These are phyloP conservation scores for Thaumatotibia leucotreta DNA, from an alignment of 1,140 invertebrate species.

Conservation along the genomic window DNA sequence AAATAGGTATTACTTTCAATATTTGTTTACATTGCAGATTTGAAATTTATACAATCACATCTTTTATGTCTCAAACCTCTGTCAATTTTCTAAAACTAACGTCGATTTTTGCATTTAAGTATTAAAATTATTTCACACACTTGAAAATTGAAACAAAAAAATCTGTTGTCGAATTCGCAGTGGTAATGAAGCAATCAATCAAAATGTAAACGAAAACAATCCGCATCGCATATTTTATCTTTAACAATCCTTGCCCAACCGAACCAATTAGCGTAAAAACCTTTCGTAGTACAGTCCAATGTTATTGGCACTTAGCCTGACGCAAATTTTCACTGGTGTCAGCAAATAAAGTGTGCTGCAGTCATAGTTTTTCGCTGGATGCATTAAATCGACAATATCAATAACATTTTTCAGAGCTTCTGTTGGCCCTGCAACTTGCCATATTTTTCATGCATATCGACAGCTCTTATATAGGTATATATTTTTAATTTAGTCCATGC, in stretches of 20 bases:
- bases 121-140: not conserved
- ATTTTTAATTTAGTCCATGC: too few relatives aligned
- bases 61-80: too few relatives aligned
- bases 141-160: not conserved
- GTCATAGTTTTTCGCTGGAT: slow-evolving; percentile 37
- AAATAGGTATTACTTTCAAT: too few relatives aligned
- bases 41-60: too few relatives aligned
- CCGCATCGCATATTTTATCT: slow-evolving; percentile 74
- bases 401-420: slow-evolving; percentile 36
- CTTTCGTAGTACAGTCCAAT: slow-evolving; percentile 59
- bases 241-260: slow-evolving; percentile 71
- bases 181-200: slow-evolving; percentile 57
- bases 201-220: slow-evolving; percentile 68
- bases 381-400: slow-evolving; percentile 41
- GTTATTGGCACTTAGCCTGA: slow-evolving; percentile 73
- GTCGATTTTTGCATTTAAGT: not conserved
- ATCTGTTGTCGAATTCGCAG: not conserved
- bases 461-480: too few relatives aligned
- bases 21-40: too few relatives aligned
- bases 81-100: too few relatives aligned
- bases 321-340: slow-evolving; percentile 68
- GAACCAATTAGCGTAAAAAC: slow-evolving; percentile 72
- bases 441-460: too few relatives aligned
- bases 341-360: slow-evolving; percentile 63
- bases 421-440: not conserved